Evolutionary conservation across 2,113 vertebrate species (phyloP).

Genomic region (Alaudala cheleensis): DNA sequence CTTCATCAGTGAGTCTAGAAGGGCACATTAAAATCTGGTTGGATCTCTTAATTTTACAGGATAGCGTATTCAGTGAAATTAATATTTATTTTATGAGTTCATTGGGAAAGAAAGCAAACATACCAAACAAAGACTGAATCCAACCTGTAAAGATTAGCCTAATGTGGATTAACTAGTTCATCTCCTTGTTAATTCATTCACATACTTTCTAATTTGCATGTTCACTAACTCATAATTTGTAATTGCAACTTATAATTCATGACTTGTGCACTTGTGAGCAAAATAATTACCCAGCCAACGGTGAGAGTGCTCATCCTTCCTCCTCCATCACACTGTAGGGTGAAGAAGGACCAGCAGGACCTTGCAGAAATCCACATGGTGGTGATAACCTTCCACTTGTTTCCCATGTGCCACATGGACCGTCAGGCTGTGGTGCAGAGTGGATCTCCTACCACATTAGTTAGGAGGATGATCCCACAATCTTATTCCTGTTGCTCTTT

Average conservation of each 20-base stretch:
- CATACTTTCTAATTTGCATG: background rate
- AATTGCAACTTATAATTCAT: background rate
- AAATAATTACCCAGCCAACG: background rate
- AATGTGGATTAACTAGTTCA: background rate
- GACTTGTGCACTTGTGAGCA: background rate
- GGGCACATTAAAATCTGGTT: background rate
- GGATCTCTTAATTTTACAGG: background rate
- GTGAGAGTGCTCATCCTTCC: background rate
- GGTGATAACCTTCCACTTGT: background rate
- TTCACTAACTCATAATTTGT: background rate
- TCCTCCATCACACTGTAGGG: background rate
- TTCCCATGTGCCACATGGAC: rapidly evolving
- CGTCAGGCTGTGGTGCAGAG: background rate
- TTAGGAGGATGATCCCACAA: background rate
- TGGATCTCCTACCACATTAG: background rate
- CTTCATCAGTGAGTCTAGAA: background rate
- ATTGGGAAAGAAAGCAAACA: background rate
- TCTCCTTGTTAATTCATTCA: background rate
- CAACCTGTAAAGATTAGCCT: background rate
- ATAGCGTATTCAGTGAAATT: background rate
- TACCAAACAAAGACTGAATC: background rate
- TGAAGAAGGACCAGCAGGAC: background rate
- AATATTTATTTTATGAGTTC: background rate
- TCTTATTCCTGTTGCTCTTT: background rate
- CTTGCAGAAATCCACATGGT: background rate